These are phyloP conservation scores for Serilophus lunatus DNA, from an alignment of 2,113 vertebrate species.

Conservation along the genomic window DNA sequence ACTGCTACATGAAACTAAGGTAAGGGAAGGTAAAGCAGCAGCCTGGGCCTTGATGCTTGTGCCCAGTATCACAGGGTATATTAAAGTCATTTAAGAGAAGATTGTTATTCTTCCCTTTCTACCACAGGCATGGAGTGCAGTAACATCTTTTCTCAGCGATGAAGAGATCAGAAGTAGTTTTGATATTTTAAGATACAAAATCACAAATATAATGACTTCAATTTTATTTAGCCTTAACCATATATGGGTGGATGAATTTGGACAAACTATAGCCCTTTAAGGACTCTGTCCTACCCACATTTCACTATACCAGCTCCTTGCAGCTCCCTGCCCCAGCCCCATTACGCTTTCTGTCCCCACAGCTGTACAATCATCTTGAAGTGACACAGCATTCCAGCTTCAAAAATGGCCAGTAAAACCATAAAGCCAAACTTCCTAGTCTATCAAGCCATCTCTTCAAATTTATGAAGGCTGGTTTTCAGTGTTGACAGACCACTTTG, in stretches of 20 bases:
- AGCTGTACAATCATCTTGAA: neutral
- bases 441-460: neutral
- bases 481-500: neutral
- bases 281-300: neutral
- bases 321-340: neutral
- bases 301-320: neutral
- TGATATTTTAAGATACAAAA: neutral
- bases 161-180: neutral
- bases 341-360: neutral
- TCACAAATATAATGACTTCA: neutral
- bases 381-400: neutral
- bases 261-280: neutral
- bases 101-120: neutral
- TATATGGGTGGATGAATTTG: neutral
- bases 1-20: neutral
- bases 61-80: neutral
- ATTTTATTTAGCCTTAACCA: neutral
- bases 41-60: neutral
- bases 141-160: neutral
- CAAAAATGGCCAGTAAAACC: slow-evolving; percentile 22
- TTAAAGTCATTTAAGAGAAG: neutral
- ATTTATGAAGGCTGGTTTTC: neutral
- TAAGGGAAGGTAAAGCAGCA: slow-evolving; percentile 14
- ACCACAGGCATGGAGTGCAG: neutral
- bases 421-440: neutral